A percentile compares a stretch with the other conserved stretches of the same genome.
Conservation (phyloP, 1,140 invertebrate genomes). For the Portunus trituberculatus region DNA sequence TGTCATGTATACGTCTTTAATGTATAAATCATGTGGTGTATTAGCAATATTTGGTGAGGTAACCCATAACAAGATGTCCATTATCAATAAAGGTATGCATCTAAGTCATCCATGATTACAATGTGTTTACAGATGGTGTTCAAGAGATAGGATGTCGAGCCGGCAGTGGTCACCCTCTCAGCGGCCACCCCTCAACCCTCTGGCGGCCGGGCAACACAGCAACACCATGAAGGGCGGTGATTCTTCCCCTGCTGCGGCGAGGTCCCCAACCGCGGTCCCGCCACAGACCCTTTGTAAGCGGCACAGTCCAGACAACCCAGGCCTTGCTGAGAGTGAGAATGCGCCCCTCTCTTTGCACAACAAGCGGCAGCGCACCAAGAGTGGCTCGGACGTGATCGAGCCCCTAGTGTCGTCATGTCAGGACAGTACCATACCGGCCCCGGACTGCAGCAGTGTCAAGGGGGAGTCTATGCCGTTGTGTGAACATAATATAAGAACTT, state of each 20-base stretch:
- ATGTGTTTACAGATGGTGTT: neutral
- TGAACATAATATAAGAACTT: constrained; percentile 72
- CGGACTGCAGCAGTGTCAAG: constrained; percentile 52
- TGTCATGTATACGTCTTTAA: neutral
- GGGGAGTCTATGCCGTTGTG: constrained; percentile 65
- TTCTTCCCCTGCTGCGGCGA: constrained; percentile 22
- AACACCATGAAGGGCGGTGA: constrained; percentile 66
- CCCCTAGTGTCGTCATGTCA: constrained; percentile 49
- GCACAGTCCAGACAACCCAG: constrained; percentile 62
- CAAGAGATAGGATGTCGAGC: constrained; percentile 53
- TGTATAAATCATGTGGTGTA: neutral
- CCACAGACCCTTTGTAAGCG: constrained; percentile 64
- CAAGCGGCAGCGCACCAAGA: constrained; percentile 70
- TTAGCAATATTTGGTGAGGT: too few relatives aligned
- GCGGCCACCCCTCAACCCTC: constrained; percentile 66
- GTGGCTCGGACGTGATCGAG: constrained; percentile 69
- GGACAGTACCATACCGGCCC: constrained; percentile 58
- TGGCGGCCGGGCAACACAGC: constrained; percentile 36
- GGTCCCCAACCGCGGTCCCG: neutral
- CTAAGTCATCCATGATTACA: too few relatives aligned
- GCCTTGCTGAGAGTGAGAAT: constrained; percentile 69
- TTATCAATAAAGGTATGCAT: too few relatives aligned
- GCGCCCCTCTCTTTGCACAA: constrained; percentile 61
- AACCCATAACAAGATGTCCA: too few relatives aligned
- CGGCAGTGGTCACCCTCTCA: constrained; percentile 44